Evolutionary conservation across 2,797 vertebrate species (phyloP).

Genomic region (Mormyrus proboscirostris): DNA sequence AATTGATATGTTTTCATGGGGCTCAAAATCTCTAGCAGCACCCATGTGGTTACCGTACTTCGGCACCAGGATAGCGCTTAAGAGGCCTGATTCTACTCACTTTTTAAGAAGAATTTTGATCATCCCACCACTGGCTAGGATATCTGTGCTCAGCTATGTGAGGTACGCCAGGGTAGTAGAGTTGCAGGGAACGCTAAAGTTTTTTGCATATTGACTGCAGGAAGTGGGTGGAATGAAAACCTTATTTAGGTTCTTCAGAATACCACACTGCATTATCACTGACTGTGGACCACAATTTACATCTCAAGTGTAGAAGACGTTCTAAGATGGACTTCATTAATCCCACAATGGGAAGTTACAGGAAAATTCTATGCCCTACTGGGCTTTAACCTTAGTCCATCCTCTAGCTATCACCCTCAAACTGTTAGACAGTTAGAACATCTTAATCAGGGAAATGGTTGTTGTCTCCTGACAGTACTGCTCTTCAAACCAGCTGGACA

Average conservation of each 20-base stretch:
- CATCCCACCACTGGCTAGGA: not conserved
- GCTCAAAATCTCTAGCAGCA: not conserved
- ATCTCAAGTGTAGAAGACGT: not conserved
- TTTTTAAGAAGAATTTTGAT: not conserved
- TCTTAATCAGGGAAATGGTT: not conserved
- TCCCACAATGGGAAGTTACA: not conserved
- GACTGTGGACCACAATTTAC: not conserved
- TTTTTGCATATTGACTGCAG: not conserved
- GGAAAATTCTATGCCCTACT: not conserved
- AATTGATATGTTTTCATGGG: not conserved
- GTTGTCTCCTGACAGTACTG: not conserved
- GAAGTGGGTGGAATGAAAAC: not conserved
- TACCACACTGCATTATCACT: not conserved
- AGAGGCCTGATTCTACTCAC: not conserved
- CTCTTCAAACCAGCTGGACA: not conserved
- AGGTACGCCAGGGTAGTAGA: not conserved
- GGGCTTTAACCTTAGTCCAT: not conserved
- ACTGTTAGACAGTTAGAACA: not conserved
- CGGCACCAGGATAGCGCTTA: not conserved
- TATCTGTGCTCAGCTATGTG: not conserved
- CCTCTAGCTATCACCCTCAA: not conserved
- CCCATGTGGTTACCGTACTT: not conserved
- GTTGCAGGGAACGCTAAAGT: not conserved
- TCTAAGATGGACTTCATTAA: not conserved
- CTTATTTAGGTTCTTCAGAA: not conserved